Evolutionary conservation across 2,113 vertebrate genomes (phyloP).

Genomic region (Seriola dumerili): DNA sequence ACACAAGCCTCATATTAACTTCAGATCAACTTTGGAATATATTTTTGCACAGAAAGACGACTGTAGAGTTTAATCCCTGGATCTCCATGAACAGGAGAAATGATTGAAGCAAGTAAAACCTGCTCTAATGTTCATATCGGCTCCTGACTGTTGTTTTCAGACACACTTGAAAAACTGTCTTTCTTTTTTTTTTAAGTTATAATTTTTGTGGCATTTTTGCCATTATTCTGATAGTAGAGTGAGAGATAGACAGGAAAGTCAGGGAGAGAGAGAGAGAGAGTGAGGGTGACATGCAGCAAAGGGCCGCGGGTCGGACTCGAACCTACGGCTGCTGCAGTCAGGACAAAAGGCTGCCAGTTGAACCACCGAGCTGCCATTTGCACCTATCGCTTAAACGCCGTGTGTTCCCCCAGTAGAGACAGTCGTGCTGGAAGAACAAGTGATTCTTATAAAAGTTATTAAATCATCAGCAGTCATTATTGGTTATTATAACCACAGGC

Average conservation of each 20-base stretch:
- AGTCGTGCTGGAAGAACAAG: not conserved
- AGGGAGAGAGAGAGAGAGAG: no score
- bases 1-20: not conserved
- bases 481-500: conserved; percentile 29
- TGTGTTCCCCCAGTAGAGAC: not conserved
- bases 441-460: not conserved
- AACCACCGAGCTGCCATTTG: no score
- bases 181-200: no score
- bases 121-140: not conserved
- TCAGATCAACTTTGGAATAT: not conserved
- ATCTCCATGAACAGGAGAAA: not conserved
- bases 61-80: no score
- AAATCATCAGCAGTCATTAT: conserved; percentile 18
- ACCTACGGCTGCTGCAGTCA: no score
- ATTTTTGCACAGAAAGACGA: not conserved
- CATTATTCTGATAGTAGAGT: no score
- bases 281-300: no score
- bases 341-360: no score
- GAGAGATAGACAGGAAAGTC: no score
- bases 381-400: not conserved
- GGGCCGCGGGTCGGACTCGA: no score
- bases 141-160: not conserved
- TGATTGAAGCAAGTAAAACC: not conserved
- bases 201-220: no score
- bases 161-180: not conserved